A percentile compares a stretch with the other conserved stretches of the same genome.
Evolutionary conservation across 1,140 invertebrate genomes (phyloP).

Genomic region (Spodoptera frugiperda): DNA sequence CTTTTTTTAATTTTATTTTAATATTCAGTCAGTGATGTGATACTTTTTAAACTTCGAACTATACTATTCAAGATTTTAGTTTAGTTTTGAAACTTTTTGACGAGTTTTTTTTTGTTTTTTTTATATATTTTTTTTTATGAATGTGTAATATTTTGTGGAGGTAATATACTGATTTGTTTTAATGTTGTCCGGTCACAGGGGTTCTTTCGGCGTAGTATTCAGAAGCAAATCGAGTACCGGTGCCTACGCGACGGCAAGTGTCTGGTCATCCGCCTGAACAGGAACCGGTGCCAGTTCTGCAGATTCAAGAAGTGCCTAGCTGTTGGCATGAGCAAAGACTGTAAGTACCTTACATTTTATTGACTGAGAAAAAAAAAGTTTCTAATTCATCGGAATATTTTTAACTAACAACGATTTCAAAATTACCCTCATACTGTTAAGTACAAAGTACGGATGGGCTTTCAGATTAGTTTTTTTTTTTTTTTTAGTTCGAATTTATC

Average conservation of each 20-base stretch:
- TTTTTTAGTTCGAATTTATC: too few relatives aligned
- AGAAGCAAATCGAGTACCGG: conserved; percentile 99
- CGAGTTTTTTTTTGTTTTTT: neutral
- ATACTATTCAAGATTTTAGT: neutral
- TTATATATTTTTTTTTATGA: neutral
- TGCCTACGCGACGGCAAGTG: conserved; percentile 99
- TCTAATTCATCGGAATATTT: too few relatives aligned
- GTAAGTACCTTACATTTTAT: conserved; percentile 89
- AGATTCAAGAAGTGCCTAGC: conserved; percentile 99
- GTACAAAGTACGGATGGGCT: too few relatives aligned
- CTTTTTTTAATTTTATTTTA: conserved; percentile 1
- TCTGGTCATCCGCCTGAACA: conserved; percentile 97
- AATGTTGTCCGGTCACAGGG: conserved; percentile 87
- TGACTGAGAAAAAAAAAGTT: too few relatives aligned
- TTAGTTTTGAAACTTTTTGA: neutral
- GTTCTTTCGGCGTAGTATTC: conserved; percentile 95
- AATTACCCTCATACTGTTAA: neutral
- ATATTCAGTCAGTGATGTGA: neutral
- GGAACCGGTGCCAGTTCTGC: conserved; percentile 99
- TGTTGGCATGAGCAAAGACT: conserved; percentile 99
- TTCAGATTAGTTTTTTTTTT: too few relatives aligned
- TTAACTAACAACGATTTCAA: neutral
- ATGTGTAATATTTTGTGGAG: neutral
- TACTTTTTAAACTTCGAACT: neutral
- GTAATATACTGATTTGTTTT: neutral